Base-by-base conservation (phyloP, 2,888 invertebrate species). In the Venustoraphidia nigricollis region DNA sequence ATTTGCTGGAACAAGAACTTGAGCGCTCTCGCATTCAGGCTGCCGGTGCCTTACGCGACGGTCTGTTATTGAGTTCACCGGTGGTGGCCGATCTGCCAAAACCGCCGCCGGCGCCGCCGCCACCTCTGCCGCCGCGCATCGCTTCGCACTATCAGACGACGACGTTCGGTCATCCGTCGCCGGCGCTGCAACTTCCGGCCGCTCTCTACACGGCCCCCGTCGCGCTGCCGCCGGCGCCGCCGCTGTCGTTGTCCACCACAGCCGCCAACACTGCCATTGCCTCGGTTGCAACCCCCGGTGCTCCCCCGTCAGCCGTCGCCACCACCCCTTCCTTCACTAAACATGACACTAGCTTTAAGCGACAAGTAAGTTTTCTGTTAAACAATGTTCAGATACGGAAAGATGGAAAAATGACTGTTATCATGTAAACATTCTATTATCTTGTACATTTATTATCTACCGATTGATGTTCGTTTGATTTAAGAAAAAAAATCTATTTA, bases 361-460 rank as follows among this genome's bases (percentile, higher is more conserved):
- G 82, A 71, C 83, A 83, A 83, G 83, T 83, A 83, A 83, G 83
- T 83, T 81, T 81, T 76, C 77, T 80, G 77, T 79, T 81, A 73
- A 79, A 81, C 80, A 79, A 81, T 76, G 80, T 80, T 70, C 79
- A 78, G 72, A 77, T 81, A 74, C 78, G 77, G 73, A 80, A 79
- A 76, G 80, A 80, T 72, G 80, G 76, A 59, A 70, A 71, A 62
- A 65, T 65, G 68, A 70, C 64, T 58, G 61, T 66, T 55, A 53
- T 56, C 53, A 56, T 56, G 56, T 57, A 53, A 56, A 36, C 39
- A 10, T n/a, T 11, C 13, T 17, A 36, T 34, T 27, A 27, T 27
- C 27, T 27, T 27, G 27, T 27, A 27, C 27, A 27, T 40, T 46
- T 11, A 9, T 42, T 34, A 42, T 13, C 27, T 42, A 13, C 27